Evolutionary conservation across 1,140 invertebrate species (phyloP), one percentile per base, ranked within the genome.

Genomic region (Rhagoletis pomonella): DNA sequence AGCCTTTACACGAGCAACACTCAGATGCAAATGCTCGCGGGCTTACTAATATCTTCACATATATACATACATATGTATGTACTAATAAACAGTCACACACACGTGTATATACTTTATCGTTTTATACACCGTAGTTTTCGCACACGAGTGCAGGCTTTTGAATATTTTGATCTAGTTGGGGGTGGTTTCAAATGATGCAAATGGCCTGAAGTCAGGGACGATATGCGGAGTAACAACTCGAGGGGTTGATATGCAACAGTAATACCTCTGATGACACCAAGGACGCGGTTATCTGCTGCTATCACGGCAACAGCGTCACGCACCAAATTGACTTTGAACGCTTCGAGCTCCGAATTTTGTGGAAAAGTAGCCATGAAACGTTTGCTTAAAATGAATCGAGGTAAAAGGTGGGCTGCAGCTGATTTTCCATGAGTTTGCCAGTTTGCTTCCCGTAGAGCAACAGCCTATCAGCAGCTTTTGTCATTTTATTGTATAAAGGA

Each of bases 241-340:
- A 47, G 42, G 3, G 67, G 4, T 6, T 69, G 62, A 64, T 42
- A 73, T 55, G 47, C 47, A 81, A 55, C 73, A 55, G 73, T 19
- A 55, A 81, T 81, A n/a, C 9, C n/a, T 10, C 50, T 19, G 73
- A 17, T 81, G 73, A 55, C 50, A 81, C 7, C n/a, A 81, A 42
- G 73, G 10, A 81, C 73, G 73, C 29, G 50, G 73, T 81, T 81
- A 81, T 81, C 50, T 55, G 73, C 73, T 19, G 17, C 73, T 81
- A 81, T 81, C 47, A 29, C 47, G 29, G 42, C 50, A 50, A 50
- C 17, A 44, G 44, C 73, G 73, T 81, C 73, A 81, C 73, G 73
- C 73, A 81, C 50, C 47, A 81, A 55, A 81, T 81, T 81, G 73
- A 81, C 73, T 81, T 81, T 81, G 44, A 55, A 81, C 73, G 73